Evolutionary conservation across 2,113 vertebrate species (phyloP), one percentile per base, ranked within the genome.

Genomic region (Pachypanchax playfairii): DNA sequence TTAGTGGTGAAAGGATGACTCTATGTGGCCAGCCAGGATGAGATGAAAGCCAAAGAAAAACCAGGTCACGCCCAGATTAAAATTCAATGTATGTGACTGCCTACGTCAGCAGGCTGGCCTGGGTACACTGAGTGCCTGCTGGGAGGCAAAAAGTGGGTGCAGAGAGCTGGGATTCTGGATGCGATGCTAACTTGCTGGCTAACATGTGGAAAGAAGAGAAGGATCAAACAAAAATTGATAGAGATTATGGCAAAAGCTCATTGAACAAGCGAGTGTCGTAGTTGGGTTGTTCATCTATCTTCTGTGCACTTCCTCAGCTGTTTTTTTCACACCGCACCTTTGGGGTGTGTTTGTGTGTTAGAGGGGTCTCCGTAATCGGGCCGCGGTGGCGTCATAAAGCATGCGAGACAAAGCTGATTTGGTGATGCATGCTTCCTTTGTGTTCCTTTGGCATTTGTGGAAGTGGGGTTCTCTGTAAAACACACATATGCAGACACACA

Each of bases 51-150:
- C 70, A 63, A n/a, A 85, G 73, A 87, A 89, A 90, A 92, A 92
- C 83, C 89, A 90, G 91, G 91, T 92, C 92, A 93, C 79, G 53
- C 80, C 73, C 83, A 90, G 91, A 92, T 92, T 93, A 92, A 84
- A 85, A 79, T 86, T 80, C 64, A 68, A 62, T 82, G 65, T 84
- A 73, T 80, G 57, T 25, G 63, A 75, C 53, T 82, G 78, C 70
- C 49, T 80, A 68, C 44, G 58, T 87, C 85, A 84, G 79, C 77
- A 76, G 70, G 66, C 61, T 55, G 66, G 61, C 62, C 58, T 24
- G 7, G 38, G 53, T 70, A 11, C 46, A 5, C 6, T 1, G 26
- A 41, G 69, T n/a, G 43, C 12, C 28, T 26, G 61, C 9, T n/a
- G 13, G 57, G 13, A 61, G 21, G 21, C 25, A 12, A 18, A 18